Conservation (phyloP, 2,113 vertebrate species). For the Microcebus murinus region DNA sequence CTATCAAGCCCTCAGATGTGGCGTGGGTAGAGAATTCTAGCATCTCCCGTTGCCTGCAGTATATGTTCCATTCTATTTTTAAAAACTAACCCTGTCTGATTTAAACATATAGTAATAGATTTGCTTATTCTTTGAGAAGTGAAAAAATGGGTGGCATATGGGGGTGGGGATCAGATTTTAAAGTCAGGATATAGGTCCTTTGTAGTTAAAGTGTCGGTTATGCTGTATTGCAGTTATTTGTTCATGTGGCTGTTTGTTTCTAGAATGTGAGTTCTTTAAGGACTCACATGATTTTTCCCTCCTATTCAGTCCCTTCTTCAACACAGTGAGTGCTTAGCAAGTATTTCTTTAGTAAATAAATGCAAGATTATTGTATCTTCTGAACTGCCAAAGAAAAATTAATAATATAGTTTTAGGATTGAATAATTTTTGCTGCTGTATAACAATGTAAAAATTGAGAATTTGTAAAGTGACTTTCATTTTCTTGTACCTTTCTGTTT, state of each 20-base stretch:
- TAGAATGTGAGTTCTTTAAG: not conserved
- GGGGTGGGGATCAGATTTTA: not conserved
- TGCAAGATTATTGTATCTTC: not conserved
- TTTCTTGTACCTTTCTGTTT: not conserved
- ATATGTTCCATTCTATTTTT: not conserved
- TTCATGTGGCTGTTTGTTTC: not conserved
- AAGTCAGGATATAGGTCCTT: not conserved
- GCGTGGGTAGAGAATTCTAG: not conserved
- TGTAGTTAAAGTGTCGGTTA: not conserved
- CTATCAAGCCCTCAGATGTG: not conserved
- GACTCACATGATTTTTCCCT: not conserved
- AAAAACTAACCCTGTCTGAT: not conserved
- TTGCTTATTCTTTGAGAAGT: not conserved
- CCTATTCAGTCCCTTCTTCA: not conserved
- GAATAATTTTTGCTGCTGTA: not conserved
- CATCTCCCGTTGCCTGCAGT: not conserved
- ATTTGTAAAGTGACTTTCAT: not conserved
- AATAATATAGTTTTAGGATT: not conserved
- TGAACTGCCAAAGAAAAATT: not conserved
- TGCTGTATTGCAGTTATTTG: not conserved
- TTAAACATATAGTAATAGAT: not conserved
- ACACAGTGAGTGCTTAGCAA: not conserved
- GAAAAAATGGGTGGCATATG: not conserved
- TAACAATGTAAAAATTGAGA: not conserved
- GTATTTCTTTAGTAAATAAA: not conserved